phyloP scores from a whole-genome alignment of 2,113 vertebrate genomes.

The Planiliza haematocheilus region DNA sequence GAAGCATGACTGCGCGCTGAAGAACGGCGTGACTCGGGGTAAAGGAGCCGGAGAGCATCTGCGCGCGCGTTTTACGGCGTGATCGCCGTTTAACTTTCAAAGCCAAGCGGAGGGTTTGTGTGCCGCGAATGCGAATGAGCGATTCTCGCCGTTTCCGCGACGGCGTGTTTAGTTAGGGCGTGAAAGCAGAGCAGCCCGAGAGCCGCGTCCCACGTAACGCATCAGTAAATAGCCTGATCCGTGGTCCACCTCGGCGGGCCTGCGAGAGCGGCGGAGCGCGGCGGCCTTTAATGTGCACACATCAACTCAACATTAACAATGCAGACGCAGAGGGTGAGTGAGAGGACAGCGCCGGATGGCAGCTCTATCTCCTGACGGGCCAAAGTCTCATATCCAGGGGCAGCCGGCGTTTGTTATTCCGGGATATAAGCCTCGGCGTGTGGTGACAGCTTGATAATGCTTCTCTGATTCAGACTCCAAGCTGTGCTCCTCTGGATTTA shows the following conservation, averaged over 20 bases:
- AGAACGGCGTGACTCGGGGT: constrained; percentile 34
- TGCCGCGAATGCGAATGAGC: background rate
- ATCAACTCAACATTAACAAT: constrained; percentile 54
- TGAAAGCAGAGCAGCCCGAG: constrained; percentile 8
- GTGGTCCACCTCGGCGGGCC: constrained; percentile 2
- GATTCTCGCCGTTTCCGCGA: too few relatives aligned
- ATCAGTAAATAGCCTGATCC: background rate
- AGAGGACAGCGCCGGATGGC: constrained; percentile 52
- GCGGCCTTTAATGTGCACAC: constrained; percentile 24
- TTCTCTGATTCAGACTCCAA: constrained; percentile 52
- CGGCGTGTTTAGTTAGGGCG: constrained; percentile 11
- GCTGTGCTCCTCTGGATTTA: constrained; percentile 64
- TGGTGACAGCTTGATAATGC: constrained; percentile 70
- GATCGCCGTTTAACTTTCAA: background rate
- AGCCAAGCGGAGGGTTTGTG: background rate
- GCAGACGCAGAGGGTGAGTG: constrained; percentile 44
- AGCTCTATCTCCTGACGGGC: constrained; percentile 43
- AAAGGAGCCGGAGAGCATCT: background rate
- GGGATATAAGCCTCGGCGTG: constrained; percentile 62
- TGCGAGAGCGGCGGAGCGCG: constrained; percentile 17
- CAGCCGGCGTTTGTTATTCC: constrained; percentile 52
- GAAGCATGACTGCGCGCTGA: constrained; percentile 61
- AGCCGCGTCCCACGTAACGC: too few relatives aligned
- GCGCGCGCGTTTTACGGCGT: background rate
- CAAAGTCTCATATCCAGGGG: constrained; percentile 33